Conservation (phyloP, 2,113 vertebrate genomes). For the Hucho hucho region DNA sequence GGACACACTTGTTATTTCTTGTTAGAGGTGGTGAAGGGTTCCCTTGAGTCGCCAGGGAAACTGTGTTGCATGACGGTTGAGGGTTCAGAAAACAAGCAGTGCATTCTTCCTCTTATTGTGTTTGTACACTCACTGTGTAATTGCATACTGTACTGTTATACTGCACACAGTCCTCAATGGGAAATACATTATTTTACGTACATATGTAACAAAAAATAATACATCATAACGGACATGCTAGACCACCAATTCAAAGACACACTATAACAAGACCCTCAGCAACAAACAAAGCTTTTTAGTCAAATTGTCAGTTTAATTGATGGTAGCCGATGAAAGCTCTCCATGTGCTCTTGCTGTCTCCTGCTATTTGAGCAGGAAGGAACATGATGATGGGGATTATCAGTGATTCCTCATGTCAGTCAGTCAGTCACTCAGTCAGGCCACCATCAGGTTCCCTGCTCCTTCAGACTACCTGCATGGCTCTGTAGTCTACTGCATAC, state of each 20-base stretch:
- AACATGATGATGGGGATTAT: constrained; percentile 59
- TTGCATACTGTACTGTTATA: too few relatives aligned
- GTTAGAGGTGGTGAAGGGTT: constrained; percentile 31
- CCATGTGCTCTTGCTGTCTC: too few relatives aligned
- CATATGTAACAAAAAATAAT: too few relatives aligned
- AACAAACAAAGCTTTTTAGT: too few relatives aligned
- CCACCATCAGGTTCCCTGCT: constrained; percentile 32
- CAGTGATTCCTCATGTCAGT: constrained; percentile 37
- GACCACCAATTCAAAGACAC: too few relatives aligned
- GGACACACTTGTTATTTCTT: constrained; percentile 59
- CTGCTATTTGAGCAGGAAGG: constrained; percentile 40
- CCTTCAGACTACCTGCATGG: constrained; percentile 35
- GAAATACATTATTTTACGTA: background rate
- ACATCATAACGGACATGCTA: too few relatives aligned
- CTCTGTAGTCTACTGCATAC: constrained; percentile 49
- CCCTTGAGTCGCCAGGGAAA: constrained; percentile 49
- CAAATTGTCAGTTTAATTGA: too few relatives aligned
- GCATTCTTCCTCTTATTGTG: constrained; percentile 6
- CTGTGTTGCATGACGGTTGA: constrained; percentile 33
- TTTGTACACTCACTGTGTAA: background rate
- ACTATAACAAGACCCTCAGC: too few relatives aligned
- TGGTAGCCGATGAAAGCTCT: too few relatives aligned
- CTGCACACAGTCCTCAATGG: background rate
- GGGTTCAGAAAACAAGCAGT: constrained; percentile 31
- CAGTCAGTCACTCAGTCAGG: constrained; percentile 53